A percentile compares a stretch with the other conserved stretches of the same genome.
phyloP scores from a whole-genome alignment of 2,797 vertebrate species.

The Petrocephalus sullivani region DNA sequence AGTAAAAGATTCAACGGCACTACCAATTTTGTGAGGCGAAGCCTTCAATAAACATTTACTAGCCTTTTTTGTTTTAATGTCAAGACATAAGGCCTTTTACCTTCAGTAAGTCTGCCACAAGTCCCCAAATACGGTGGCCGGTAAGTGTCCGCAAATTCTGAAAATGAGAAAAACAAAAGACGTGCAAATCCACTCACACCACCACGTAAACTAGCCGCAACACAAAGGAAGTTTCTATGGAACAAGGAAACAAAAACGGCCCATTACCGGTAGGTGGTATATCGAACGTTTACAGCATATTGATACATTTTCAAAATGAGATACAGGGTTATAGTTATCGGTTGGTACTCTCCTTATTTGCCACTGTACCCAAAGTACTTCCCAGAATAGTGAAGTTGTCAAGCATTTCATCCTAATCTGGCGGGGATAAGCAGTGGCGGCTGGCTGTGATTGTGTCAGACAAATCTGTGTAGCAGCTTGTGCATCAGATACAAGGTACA shows the following conservation, averaged over 20 bases:
- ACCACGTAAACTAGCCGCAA: background rate
- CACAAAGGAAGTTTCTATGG: background rate
- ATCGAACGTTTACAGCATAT: background rate
- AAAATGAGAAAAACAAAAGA: background rate
- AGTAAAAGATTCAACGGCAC: background rate
- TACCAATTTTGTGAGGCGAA: background rate
- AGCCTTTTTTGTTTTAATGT: background rate
- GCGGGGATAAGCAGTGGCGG: background rate
- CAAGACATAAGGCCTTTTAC: background rate
- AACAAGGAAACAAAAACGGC: background rate
- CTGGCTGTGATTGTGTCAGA: background rate
- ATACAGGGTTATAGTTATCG: background rate
- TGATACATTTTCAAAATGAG: background rate
- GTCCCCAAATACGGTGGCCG: background rate
- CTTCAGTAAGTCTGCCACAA: background rate
- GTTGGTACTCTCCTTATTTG: background rate
- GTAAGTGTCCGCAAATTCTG: background rate
- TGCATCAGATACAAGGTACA: background rate
- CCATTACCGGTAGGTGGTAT: background rate
- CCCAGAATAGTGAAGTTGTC: background rate
- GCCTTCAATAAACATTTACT: background rate
- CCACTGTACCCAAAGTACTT: background rate
- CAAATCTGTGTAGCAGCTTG: background rate
- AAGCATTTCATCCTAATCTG: background rate
- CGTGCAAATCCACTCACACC: background rate